A percentile compares a stretch with the other conserved stretches of the same genome.
Conservation (phyloP, 2,888 invertebrate genomes). For the Machimus atricapillus region DNA sequence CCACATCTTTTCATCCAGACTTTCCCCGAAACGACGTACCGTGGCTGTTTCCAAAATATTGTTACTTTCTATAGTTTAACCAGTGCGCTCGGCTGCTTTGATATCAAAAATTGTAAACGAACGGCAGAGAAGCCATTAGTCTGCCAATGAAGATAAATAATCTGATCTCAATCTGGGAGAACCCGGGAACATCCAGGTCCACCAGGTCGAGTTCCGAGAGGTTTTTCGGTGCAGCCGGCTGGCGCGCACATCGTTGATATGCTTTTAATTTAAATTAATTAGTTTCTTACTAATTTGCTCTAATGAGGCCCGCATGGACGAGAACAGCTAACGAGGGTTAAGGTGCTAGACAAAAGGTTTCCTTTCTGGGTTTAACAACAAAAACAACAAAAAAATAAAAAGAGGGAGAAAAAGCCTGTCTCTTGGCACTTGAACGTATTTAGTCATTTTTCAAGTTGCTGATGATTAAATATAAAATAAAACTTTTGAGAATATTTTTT, state of each 20-base stretch:
- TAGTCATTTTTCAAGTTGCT: not conserved
- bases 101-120: slow-evolving; percentile 28
- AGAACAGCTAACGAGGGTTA: not conserved
- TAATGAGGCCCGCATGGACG: slow-evolving; percentile 13
- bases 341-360: not conserved
- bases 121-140: not conserved
- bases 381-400: not conserved
- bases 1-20: not conserved
- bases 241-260: not conserved
- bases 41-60: slow-evolving; percentile 15
- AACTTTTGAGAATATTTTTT: not conserved
- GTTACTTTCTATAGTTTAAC: not conserved
- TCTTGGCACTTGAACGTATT: not conserved
- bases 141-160: slow-evolving; percentile 35
- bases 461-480: not conserved
- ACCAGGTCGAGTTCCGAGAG: not conserved
- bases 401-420: not conserved
- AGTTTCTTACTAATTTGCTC: slow-evolving; percentile 18
- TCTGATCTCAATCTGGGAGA: slow-evolving; percentile 7
- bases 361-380: not conserved
- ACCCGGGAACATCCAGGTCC: not conserved
- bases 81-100: not conserved
- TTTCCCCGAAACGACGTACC: not conserved
- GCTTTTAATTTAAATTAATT: slow-evolving; percentile 35
- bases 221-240: not conserved